A percentile compares a stretch with the other conserved stretches of the same genome.
Conservation (phyloP, 2,113 vertebrate species). For the Pogona vitticeps region DNA sequence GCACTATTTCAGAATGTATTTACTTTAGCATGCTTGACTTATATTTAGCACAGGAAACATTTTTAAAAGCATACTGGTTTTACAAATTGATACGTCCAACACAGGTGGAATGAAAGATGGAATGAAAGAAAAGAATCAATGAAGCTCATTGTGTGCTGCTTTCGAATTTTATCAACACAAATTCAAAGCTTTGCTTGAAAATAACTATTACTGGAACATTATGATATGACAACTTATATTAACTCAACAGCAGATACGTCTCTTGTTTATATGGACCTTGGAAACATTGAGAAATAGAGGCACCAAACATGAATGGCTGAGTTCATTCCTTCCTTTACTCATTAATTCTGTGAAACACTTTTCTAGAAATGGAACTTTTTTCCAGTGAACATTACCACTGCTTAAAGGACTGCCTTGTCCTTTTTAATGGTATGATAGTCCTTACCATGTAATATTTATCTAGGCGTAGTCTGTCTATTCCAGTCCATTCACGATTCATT, state of each 20-base stretch:
- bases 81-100: not conserved
- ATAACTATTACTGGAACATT: not conserved
- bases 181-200: not conserved
- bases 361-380: not conserved
- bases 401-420: not conserved
- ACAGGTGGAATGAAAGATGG: not conserved
- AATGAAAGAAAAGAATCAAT: not conserved
- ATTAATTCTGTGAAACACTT: not conserved
- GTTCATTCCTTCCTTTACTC: not conserved
- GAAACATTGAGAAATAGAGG: not conserved
- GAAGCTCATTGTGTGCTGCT: not conserved
- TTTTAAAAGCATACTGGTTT: not conserved
- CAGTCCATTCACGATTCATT: conserved; percentile 89
- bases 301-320: not conserved
- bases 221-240: not conserved
- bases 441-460: conserved; percentile 89
- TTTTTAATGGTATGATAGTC: not conserved
- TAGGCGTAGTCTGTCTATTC: conserved; percentile 85
- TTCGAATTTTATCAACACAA: not conserved
- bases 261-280: not conserved
- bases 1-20: not conserved
- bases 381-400: not conserved
- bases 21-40: not conserved
- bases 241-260: not conserved
- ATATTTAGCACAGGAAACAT: not conserved